A percentile compares a stretch with the other conserved stretches of the same genome.
Evolutionary conservation across 2,888 invertebrate genomes (phyloP).

Genomic region (Napeogenes sylphis): DNA sequence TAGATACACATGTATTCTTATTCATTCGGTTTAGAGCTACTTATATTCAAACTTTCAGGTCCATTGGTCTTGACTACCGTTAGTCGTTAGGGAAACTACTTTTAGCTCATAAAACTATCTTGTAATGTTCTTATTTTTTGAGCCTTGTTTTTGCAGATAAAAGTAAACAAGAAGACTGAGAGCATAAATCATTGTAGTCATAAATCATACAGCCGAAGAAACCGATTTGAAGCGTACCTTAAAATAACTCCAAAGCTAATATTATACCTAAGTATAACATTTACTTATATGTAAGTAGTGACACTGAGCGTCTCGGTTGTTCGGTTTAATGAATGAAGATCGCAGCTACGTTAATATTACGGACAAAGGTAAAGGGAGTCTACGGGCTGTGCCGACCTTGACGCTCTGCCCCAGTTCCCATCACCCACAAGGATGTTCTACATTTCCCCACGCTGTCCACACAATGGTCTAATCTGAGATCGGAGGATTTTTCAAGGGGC

Average conservation of each 20-base stretch:
- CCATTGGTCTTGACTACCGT: neutral
- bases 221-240: too few species aligned
- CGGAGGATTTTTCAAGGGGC: constrained; percentile 41
- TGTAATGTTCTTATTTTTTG: constrained; percentile 6
- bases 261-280: neutral
- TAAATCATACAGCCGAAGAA: too few species aligned
- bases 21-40: too few species aligned
- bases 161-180: neutral
- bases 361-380: neutral
- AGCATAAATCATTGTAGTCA: too few species aligned
- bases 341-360: neutral
- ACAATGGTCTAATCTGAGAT: constrained; percentile 33
- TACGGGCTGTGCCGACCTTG: constrained; percentile 60
- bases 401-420: constrained; percentile 50
- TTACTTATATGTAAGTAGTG: neutral
- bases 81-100: neutral
- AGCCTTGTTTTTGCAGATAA: neutral
- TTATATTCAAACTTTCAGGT: too few species aligned
- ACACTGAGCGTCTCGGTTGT: too few species aligned
- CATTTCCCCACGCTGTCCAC: constrained; percentile 10
- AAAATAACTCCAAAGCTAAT: too few species aligned
- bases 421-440: constrained; percentile 15
- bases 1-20: too few species aligned
- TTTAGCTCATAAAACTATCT: constrained; percentile 3
- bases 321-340: neutral